Percentiles rank a stretch among this genome's conserved stretches.
These are phyloP conservation scores for Venusia cambrica DNA, from an alignment of 2,888 invertebrate species.

Conservation along the genomic window DNA sequence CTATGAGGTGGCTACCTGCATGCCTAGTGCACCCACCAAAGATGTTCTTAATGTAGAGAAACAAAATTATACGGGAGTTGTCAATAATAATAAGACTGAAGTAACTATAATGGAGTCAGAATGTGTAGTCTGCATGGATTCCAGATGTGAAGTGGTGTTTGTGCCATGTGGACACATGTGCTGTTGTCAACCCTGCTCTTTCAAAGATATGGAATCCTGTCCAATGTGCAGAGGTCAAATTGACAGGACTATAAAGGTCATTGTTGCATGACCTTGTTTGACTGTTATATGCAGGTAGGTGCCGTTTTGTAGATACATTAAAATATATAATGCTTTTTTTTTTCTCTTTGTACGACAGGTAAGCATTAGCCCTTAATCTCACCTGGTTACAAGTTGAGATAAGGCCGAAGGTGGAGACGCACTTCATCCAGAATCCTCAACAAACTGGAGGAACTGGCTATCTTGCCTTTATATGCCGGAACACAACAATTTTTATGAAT, in stretches of 20 bases:
- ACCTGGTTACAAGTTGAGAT: too few relatives aligned
- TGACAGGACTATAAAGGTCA: constrained; percentile 85
- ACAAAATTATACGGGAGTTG: constrained; percentile 53
- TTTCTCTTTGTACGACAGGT: too few relatives aligned
- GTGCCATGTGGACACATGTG: constrained; percentile 94
- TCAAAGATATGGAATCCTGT: constrained; percentile 82
- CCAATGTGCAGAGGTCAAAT: constrained; percentile 90
- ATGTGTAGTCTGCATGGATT: constrained; percentile 93
- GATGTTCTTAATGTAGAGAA: constrained; percentile 34
- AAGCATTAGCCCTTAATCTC: too few relatives aligned
- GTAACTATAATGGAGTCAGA: constrained; percentile 76
- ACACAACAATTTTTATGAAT: too few relatives aligned
- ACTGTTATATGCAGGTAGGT: constrained; percentile 22
- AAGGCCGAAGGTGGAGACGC: too few relatives aligned
- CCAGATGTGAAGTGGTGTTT: constrained; percentile 86
- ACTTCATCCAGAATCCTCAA: too few relatives aligned
- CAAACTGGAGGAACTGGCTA: too few relatives aligned
- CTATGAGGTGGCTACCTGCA: constrained; percentile 33
- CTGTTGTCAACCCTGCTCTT: constrained; percentile 87
- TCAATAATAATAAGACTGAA: constrained; percentile 49
- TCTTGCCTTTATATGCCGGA: too few relatives aligned
- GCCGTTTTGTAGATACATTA: too few relatives aligned
- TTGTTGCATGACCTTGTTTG: constrained; percentile 67
- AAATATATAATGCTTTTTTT: too few relatives aligned
- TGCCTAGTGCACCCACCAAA: constrained; percentile 49